Base-by-base conservation (phyloP, 2,113 vertebrate genomes). In the Gallinago paraguaiae region DNA sequence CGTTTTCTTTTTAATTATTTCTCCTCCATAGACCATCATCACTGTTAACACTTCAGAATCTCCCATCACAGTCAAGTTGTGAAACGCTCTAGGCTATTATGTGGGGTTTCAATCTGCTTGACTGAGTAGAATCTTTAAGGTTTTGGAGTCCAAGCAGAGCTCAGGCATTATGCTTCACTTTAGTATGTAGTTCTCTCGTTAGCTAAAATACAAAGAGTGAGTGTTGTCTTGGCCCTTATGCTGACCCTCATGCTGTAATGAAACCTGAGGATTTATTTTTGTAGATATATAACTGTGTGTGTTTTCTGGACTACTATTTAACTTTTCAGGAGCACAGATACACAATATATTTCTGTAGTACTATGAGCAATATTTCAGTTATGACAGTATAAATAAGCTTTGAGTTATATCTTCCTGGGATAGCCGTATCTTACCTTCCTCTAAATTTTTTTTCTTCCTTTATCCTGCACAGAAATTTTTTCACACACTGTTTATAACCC, bases 1-100 rank as follows among this genome's bases (percentile, higher is more conserved):
- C 27, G 41, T 94, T 94, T 93, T 60, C 27, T 64, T 82, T 83
- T 71, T 54, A 67, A 75, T 88, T 88, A 51, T 77, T 95, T 90
- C 27, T 92, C 53, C 17, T 95, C 53, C 43, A 51, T 51, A 28
- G 65, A 74, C 80, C 0, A 0, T 93, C 19, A 13, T 83, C 43
- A 12, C 67, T 81, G 76, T 80, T 95, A 93, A 60, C 5, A 4
- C 79, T 83, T 92, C 68, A 37, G 71, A 75, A 71, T 90, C 56
- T 92, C 8, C 46, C 57, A 72, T 91, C 67, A 9, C 2, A 94
- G 77, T 35, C 1, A 10, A 39, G 60, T 69, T 75, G 78, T 94
- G 74, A 86, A 85, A 37, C 45, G 85, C 67, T 91, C 39, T 63
- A 89, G 75, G 53, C 48, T 57, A 45, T 76, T 92, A 33, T 87